phyloP scores from a whole-genome alignment of 2,888 invertebrate genomes.

The Xanthia togata region DNA sequence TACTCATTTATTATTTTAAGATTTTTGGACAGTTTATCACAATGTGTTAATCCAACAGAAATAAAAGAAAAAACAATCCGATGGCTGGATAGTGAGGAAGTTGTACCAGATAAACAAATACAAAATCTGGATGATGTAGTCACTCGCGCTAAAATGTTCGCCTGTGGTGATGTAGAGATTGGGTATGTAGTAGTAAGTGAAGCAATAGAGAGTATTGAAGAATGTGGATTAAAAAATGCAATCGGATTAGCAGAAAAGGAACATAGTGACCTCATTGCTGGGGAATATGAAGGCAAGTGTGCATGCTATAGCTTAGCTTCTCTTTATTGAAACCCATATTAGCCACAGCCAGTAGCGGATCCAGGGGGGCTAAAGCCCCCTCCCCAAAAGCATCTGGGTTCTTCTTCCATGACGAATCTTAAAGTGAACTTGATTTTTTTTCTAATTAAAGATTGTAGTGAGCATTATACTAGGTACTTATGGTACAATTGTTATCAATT shows the following conservation, averaged over 20 bases:
- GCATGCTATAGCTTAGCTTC: neutral
- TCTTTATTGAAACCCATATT: neutral
- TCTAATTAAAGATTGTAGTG: too few relatives aligned
- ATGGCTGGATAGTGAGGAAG: conserved; percentile 81
- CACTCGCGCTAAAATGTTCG: conserved; percentile 83
- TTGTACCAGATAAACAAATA: conserved; percentile 76
- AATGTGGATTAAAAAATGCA: conserved; percentile 80
- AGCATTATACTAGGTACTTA: too few relatives aligned
- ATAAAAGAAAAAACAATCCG: conserved; percentile 67
- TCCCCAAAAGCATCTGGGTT: too few relatives aligned
- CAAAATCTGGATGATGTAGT: conserved; percentile 77
- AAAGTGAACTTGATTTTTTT: too few relatives aligned
- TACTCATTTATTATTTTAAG: neutral
- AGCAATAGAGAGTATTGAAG: conserved; percentile 76
- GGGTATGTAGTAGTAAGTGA: conserved; percentile 85
- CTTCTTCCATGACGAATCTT: too few relatives aligned
- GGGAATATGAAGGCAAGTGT: conserved; percentile 94
- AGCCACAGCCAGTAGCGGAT: neutral
- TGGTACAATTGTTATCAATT: too few relatives aligned
- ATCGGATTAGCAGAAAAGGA: conserved; percentile 90
- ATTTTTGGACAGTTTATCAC: neutral
- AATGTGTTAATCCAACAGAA: conserved; percentile 33
- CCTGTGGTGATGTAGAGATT: conserved; percentile 84
- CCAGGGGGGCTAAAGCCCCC: too few relatives aligned
- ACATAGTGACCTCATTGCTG: conserved; percentile 94